Percentiles rank a stretch among this genome's conserved stretches.
These are phyloP conservation scores for Rhagium mordax DNA, from an alignment of 2,888 invertebrate species.

Conservation along the genomic window DNA sequence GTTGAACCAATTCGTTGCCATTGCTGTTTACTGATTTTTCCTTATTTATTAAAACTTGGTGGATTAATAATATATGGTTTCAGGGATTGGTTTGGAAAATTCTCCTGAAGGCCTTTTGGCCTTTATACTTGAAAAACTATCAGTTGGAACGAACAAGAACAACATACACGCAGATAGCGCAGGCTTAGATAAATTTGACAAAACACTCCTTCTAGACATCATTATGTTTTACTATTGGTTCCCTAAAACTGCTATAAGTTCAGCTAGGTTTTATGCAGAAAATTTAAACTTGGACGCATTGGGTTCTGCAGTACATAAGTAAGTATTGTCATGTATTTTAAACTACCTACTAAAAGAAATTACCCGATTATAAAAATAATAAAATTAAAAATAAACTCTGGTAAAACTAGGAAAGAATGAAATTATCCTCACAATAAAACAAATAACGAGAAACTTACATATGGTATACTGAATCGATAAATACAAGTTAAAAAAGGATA, in stretches of 20 bases:
- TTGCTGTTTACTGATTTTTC: too few species aligned
- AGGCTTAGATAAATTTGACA: constrained; percentile 75
- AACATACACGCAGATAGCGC: constrained; percentile 74
- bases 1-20: too few species aligned
- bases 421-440: too few species aligned
- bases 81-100: constrained; percentile 79
- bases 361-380: too few species aligned
- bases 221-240: constrained; percentile 84
- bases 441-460: too few species aligned
- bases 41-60: too few species aligned
- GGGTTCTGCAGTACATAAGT: constrained; percentile 41
- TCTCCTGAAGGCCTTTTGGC: constrained; percentile 89
- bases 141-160: constrained; percentile 77
- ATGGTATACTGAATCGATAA: too few species aligned
- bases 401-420: too few species aligned
- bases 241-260: constrained; percentile 79
- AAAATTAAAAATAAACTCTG: too few species aligned
- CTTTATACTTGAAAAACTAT: constrained; percentile 91
- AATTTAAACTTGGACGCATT: constrained; percentile 58
- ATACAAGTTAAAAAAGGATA: too few species aligned
- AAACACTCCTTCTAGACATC: constrained; percentile 82
- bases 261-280: constrained; percentile 82
- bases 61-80: not conserved
- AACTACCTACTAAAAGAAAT: too few species aligned
- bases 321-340: constrained; percentile 15